phyloP scores from a whole-genome alignment of 2,113 vertebrate genomes.

The Verasper variegatus region DNA sequence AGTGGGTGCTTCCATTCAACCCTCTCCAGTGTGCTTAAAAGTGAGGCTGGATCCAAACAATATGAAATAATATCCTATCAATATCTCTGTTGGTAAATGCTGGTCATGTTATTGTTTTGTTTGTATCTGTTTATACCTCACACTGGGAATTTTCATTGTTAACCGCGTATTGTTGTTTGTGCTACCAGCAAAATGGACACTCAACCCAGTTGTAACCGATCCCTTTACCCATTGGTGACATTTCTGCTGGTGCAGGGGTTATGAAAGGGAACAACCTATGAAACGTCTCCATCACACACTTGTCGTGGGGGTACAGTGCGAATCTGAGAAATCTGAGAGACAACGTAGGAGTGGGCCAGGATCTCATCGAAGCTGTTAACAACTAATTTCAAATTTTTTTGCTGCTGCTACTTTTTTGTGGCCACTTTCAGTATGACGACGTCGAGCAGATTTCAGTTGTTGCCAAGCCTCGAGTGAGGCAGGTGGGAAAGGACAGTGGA shows the following conservation, averaged over 20 bases:
- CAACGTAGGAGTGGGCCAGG: conserved; percentile 38
- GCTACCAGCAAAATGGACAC: conserved; percentile 69
- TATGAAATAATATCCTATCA: conserved; percentile 56
- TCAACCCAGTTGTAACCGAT: conserved; percentile 36
- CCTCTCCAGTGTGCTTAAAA: conserved; percentile 54
- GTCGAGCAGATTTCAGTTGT: conserved; percentile 68
- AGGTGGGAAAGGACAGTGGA: conserved; percentile 42
- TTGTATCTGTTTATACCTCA: conserved; percentile 83
- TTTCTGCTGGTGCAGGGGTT: conserved; percentile 44
- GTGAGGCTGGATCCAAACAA: conserved; percentile 67
- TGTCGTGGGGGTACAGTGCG: conserved; percentile 26
- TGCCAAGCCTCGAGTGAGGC: conserved; percentile 46
- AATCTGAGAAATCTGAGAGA: conserved; percentile 35
- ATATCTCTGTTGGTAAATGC: conserved; percentile 73
- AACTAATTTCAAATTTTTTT: conserved; percentile 71
- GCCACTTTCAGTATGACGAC: conserved; percentile 74
- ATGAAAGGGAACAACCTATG: conserved; percentile 67
- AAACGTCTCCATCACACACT: conserved; percentile 62
- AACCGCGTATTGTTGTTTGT: conserved; percentile 50
- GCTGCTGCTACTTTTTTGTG: conserved; percentile 87
- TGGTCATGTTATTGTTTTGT: conserved; percentile 69
- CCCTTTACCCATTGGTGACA: conserved; percentile 27
- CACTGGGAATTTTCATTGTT: conserved; percentile 77
- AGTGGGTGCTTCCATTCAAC: conserved; percentile 66
- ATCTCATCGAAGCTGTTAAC: conserved; percentile 64